phyloP scores from a whole-genome alignment of 2,888 invertebrate genomes.

The Ectemnius cavifrons region DNA sequence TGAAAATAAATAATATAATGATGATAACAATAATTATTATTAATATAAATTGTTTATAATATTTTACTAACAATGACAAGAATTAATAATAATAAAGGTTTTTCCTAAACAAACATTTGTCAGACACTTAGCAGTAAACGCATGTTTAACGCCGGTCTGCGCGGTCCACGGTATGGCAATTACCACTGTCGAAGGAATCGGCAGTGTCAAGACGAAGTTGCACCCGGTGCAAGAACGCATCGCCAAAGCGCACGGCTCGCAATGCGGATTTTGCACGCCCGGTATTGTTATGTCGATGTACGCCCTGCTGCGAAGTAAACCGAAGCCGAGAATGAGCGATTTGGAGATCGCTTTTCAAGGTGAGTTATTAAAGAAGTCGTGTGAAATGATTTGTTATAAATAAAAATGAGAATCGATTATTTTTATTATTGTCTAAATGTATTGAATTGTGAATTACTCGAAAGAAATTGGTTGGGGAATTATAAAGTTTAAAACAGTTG shows the following conservation, averaged over 20 bases:
- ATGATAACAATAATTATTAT: too few species aligned
- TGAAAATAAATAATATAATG: too few species aligned
- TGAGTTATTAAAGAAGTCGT: constrained; percentile 34
- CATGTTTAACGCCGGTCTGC: constrained; percentile 93
- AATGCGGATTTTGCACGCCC: constrained; percentile 97
- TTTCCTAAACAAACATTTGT: constrained; percentile 7
- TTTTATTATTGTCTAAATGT: not conserved
- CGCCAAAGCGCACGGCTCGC: constrained; percentile 94
- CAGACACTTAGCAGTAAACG: constrained; percentile 91
- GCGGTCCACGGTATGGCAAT: constrained; percentile 92
- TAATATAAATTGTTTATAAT: too few species aligned
- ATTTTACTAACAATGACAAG: too few species aligned
- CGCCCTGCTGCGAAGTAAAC: constrained; percentile 86
- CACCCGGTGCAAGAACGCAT: constrained; percentile 94
- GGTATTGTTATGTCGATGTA: constrained; percentile 99
- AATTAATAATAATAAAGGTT: not conserved
- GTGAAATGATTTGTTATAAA: too few species aligned
- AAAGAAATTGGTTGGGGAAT: not conserved
- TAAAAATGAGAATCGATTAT: not conserved
- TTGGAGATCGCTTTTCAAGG: constrained; percentile 91
- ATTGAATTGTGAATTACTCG: not conserved
- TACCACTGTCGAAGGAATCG: constrained; percentile 96
- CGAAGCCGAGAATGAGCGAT: constrained; percentile 86
- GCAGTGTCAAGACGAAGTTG: constrained; percentile 86
- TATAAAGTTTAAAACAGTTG: not conserved